Percentiles rank a stretch among this genome's conserved stretches.
phyloP scores from a whole-genome alignment of 2,113 vertebrate species.

The Dasyornis broadbenti region DNA sequence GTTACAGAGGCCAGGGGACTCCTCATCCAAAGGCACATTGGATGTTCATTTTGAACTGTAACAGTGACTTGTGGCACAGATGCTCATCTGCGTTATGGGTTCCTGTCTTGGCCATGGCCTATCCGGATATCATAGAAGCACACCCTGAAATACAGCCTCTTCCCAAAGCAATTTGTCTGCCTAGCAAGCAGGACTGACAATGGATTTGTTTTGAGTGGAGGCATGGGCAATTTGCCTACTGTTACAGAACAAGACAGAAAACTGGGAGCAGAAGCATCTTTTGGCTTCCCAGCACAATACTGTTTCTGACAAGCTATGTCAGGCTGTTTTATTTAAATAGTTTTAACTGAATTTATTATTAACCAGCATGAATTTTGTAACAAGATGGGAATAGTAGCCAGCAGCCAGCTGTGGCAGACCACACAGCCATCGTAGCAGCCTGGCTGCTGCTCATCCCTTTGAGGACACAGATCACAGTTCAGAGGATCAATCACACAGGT shows the following conservation, averaged over 20 bases:
- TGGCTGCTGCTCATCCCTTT: neutral
- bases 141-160: neutral
- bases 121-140: neutral
- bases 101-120: neutral
- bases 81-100: rapidly evolving
- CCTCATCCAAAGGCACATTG: too few relatives aligned
- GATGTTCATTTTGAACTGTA: neutral
- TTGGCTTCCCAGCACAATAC: neutral
- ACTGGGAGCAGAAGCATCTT: neutral
- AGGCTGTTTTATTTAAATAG: neutral
- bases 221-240: neutral
- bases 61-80: neutral
- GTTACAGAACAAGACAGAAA: neutral
- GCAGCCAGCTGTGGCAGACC: neutral
- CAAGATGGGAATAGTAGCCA: neutral
- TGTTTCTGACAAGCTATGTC: neutral
- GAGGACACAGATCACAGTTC: neutral
- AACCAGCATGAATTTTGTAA: neutral
- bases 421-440: neutral
- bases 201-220: neutral
- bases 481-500: neutral
- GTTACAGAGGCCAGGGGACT: neutral
- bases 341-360: neutral
- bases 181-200: neutral
- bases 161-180: neutral